Conservation (phyloP, 2,113 vertebrate genomes). For the Eulacestoma nigropectus region DNA sequence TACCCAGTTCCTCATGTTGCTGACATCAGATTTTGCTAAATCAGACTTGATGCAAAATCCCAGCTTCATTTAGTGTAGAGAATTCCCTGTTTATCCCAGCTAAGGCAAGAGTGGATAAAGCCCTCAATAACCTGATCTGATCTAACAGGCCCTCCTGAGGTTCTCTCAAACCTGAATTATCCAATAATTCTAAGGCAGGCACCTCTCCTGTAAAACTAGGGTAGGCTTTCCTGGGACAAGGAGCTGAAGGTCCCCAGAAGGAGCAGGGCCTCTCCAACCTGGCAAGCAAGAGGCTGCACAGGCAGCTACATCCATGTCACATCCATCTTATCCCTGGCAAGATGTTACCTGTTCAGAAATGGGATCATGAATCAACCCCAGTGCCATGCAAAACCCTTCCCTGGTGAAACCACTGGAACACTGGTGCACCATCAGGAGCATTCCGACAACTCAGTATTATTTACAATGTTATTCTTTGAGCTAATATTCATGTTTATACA, state of each 20-base stretch:
- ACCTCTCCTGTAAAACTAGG: neutral
- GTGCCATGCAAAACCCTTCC: neutral
- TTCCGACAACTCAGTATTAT: neutral
- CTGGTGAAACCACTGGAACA: neutral
- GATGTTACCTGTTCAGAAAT: neutral
- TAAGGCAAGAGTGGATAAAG: neutral
- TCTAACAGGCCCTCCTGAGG: neutral
- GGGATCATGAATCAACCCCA: neutral
- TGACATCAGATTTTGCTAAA: neutral
- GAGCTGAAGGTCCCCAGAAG: neutral
- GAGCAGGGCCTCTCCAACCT: neutral
- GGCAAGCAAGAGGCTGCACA: neutral
- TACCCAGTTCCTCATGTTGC: rapidly evolving
- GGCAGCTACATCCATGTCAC: neutral
- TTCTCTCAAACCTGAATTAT: neutral
- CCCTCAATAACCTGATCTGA: neutral
- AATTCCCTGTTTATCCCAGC: neutral
- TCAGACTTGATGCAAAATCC: neutral
- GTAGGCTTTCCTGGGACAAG: neutral
- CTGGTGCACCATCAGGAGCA: neutral
- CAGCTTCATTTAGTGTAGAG: neutral
- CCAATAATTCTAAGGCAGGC: neutral
- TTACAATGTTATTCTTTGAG: neutral
- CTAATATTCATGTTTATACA: neutral
- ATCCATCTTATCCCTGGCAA: neutral